These are phyloP conservation scores for Drosophila algonquin DNA, from an alignment of 2,888 invertebrate species.

Conservation along the genomic window DNA sequence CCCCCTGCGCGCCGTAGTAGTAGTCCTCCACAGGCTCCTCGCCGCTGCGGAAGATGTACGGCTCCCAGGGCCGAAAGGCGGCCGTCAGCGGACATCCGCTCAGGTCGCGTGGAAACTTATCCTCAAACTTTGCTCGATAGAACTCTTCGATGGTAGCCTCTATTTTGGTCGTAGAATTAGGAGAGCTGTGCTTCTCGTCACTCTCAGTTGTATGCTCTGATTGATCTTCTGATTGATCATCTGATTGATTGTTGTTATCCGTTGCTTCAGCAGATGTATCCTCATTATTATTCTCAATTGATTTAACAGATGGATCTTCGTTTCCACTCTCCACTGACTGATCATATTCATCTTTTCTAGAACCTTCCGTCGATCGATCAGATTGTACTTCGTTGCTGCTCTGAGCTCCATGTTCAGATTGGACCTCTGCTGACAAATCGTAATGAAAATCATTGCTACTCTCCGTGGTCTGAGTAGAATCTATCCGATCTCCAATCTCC, in stretches of 20 bases:
- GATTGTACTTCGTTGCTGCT: too few relatives aligned
- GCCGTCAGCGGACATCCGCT: slow-evolving; percentile 81
- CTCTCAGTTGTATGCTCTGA: background rate
- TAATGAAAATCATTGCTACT: too few relatives aligned
- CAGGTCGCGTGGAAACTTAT: slow-evolving; percentile 81
- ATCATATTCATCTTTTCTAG: too few relatives aligned
- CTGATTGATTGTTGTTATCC: background rate
- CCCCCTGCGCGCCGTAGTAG: slow-evolving; percentile 18
- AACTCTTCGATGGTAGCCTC: slow-evolving; percentile 60
- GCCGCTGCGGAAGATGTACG: slow-evolving; percentile 73
- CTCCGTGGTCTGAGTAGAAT: background rate
- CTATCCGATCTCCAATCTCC: background rate
- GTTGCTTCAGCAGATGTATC: too few relatives aligned
- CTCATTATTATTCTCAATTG: background rate
- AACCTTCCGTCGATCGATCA: too few relatives aligned
- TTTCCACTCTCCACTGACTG: background rate
- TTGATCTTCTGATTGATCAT: background rate
- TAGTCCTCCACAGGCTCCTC: slow-evolving; percentile 28
- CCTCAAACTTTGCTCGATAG: slow-evolving; percentile 66
- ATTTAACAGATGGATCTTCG: background rate
- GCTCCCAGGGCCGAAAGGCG: slow-evolving; percentile 81
- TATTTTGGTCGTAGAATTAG: slow-evolving; percentile 9
- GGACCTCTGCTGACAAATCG: too few relatives aligned
- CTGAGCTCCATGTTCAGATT: too few relatives aligned
- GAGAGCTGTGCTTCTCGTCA: background rate